phyloP scores from a whole-genome alignment of 2,113 vertebrate species.

The Aplodontia rufa region DNA sequence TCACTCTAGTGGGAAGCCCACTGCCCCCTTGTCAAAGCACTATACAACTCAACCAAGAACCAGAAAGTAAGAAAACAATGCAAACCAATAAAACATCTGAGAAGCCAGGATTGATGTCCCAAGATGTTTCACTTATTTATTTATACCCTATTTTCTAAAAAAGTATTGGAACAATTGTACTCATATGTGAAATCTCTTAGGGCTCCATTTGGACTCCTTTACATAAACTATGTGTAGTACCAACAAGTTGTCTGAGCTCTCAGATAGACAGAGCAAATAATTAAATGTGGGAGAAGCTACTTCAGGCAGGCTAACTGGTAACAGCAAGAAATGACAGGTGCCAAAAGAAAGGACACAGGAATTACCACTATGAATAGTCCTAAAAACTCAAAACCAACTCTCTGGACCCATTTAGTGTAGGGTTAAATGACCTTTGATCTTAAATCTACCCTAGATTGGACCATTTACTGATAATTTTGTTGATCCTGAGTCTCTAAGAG shows the following conservation, averaged over 20 bases:
- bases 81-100: background rate
- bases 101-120: background rate
- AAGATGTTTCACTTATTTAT: background rate
- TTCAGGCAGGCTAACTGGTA: background rate
- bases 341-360: background rate
- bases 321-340: background rate
- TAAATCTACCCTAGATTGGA: background rate
- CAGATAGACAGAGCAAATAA: slow-evolving; percentile 6
- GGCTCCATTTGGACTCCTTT: background rate
- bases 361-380: background rate
- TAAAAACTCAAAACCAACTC: background rate
- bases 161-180: background rate
- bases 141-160: background rate
- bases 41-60: background rate
- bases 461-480: background rate
- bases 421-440: background rate
- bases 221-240: background rate
- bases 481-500: background rate
- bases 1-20: background rate
- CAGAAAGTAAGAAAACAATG: background rate
- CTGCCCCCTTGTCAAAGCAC: background rate
- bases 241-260: background rate
- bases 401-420: background rate
- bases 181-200: background rate
- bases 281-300: background rate